Evolutionary conservation across 2,888 invertebrate species (phyloP).

Genomic region (Podabrus alpinus): DNA sequence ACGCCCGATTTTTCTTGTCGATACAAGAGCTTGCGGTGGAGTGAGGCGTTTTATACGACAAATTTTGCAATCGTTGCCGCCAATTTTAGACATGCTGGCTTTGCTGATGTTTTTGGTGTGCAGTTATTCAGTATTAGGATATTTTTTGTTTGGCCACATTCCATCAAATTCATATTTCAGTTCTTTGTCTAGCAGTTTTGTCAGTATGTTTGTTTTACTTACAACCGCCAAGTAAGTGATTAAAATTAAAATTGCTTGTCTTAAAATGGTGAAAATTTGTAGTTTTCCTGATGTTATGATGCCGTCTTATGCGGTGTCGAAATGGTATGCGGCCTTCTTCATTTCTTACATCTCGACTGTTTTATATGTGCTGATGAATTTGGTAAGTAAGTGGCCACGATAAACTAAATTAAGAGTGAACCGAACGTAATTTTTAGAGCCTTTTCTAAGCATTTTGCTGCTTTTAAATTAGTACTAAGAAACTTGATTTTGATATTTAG

Average conservation of each 20-base stretch:
- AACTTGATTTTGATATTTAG: no score
- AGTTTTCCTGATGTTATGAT: slow-evolving; percentile 94
- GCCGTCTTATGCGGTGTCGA: slow-evolving; percentile 80
- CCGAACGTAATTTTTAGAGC: no score
- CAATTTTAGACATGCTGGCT: slow-evolving; percentile 86
- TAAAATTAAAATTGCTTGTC: neutral
- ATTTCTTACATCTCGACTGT: slow-evolving; percentile 84
- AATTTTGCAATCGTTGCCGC: slow-evolving; percentile 82
- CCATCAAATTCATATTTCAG: slow-evolving; percentile 76
- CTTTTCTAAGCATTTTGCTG: neutral
- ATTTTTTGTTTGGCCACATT: slow-evolving; percentile 78
- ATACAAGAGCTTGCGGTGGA: slow-evolving; percentile 82
- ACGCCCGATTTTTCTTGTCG: slow-evolving; percentile 86
- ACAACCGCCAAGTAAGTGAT: slow-evolving; percentile 85
- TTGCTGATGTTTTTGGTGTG: slow-evolving; percentile 83
- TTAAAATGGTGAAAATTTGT: slow-evolving; percentile 47
- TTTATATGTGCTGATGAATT: slow-evolving; percentile 85
- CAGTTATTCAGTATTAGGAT: slow-evolving; percentile 81
- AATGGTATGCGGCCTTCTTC: slow-evolving; percentile 86
- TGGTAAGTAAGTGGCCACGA: slow-evolving; percentile 58
- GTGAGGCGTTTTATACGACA: slow-evolving; percentile 77
- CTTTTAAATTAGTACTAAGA: slow-evolving; percentile 35
- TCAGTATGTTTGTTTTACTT: slow-evolving; percentile 86
- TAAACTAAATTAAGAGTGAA: no score
- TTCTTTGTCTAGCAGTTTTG: slow-evolving; percentile 80